These are phyloP conservation scores for Chionodraco myersi DNA, from an alignment of 2,113 vertebrate species.

Conservation along the genomic window DNA sequence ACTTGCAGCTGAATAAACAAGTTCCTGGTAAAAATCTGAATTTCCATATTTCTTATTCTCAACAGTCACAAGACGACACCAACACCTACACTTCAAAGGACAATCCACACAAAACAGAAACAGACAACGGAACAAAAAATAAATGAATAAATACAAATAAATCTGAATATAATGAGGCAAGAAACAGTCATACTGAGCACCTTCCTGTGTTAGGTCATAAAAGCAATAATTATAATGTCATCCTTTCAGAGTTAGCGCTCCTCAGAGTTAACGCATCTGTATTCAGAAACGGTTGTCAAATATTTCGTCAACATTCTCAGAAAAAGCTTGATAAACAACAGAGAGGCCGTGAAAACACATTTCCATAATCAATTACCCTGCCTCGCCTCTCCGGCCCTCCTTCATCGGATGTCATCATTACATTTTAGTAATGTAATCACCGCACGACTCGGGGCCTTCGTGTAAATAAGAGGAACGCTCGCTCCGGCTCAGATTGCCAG, in stretches of 20 bases:
- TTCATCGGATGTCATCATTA: slow-evolving; percentile 35
- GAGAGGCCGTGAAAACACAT: slow-evolving; percentile 8
- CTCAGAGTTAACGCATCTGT: neutral
- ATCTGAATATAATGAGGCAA: neutral
- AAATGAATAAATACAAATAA: no score
- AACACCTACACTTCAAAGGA: no score
- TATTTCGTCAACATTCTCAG: neutral
- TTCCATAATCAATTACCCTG: slow-evolving; percentile 42
- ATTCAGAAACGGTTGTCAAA: neutral
- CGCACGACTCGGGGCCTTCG: slow-evolving; percentile 43
- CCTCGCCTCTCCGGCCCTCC: slow-evolving; percentile 10
- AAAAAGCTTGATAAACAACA: neutral
- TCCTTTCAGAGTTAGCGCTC: neutral
- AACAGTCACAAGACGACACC: no score
- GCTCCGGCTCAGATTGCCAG: slow-evolving; percentile 49
- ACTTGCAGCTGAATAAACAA: no score
- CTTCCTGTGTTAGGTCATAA: neutral
- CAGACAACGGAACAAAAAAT: no score
- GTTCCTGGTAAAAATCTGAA: no score
- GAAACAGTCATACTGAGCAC: neutral
- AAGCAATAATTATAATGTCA: neutral
- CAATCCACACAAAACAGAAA: no score
- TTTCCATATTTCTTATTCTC: no score
- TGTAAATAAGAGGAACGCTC: slow-evolving; percentile 49
- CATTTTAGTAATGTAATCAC: slow-evolving; percentile 48